phyloP scores from a whole-genome alignment of 2,113 vertebrate species.

The Dicentrarchus labrax region DNA sequence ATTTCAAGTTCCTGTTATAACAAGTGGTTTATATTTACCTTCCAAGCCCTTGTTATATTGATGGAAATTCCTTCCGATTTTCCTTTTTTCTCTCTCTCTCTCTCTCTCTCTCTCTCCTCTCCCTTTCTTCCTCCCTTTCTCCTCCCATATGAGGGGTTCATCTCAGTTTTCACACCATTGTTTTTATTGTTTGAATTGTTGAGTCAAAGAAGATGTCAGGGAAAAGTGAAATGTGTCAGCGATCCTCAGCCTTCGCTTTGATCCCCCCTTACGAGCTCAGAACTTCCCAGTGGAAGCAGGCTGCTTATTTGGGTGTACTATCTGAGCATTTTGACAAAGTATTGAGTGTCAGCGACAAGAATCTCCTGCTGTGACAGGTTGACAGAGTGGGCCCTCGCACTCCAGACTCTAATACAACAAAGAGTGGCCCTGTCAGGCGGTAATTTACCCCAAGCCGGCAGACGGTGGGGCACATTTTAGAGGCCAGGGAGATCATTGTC shows the following conservation, averaged over 20 bases:
- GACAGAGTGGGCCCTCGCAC: slow-evolving; percentile 71
- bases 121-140: slow-evolving; percentile 2
- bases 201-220: slow-evolving; percentile 73
- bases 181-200: slow-evolving; percentile 75
- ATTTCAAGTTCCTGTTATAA: slow-evolving; percentile 88
- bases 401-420: slow-evolving; percentile 82
- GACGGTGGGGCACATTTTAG: slow-evolving; percentile 51
- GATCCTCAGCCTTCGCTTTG: slow-evolving; percentile 69
- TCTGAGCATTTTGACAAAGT: slow-evolving; percentile 77
- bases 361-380: slow-evolving; percentile 79
- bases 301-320: slow-evolving; percentile 60
- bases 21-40: slow-evolving; percentile 87
- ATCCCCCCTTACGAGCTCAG: slow-evolving; percentile 49
- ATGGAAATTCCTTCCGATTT: slow-evolving; percentile 77
- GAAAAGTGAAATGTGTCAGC: slow-evolving; percentile 76
- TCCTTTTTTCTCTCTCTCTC: slow-evolving; percentile 1
- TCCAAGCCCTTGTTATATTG: slow-evolving; percentile 70
- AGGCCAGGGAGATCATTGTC: slow-evolving; percentile 53
- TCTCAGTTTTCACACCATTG: slow-evolving; percentile 79
- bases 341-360: slow-evolving; percentile 82
- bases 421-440: slow-evolving; percentile 70
- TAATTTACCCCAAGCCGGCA: slow-evolving; percentile 75
- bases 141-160: slow-evolving; percentile 40
- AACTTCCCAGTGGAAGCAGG: slow-evolving; percentile 47
- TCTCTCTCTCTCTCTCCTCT: background rate